Evolutionary conservation across 2,113 vertebrate species (phyloP).

Genomic region (Gallinago jamesoni): DNA sequence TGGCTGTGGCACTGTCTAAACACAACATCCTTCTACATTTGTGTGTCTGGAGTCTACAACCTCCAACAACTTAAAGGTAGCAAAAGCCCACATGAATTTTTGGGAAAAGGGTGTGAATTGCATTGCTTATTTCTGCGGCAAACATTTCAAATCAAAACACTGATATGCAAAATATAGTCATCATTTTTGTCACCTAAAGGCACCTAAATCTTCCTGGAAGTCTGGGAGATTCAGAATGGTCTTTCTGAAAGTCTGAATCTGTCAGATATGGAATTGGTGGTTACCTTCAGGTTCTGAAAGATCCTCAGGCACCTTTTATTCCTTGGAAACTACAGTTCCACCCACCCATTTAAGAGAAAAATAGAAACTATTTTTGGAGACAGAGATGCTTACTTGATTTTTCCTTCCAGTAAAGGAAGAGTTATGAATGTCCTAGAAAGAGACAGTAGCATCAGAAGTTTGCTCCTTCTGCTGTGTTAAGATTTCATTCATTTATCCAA

Average conservation of each 20-base stretch:
- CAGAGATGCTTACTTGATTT: background rate
- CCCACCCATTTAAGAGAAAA: background rate
- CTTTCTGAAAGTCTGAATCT: background rate
- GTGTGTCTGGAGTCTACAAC: background rate
- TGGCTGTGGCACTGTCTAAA: background rate
- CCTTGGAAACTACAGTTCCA: background rate
- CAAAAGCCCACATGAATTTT: background rate
- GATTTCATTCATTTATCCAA: background rate
- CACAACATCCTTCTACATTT: background rate
- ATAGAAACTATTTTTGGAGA: background rate
- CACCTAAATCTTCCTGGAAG: background rate
- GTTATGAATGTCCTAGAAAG: background rate
- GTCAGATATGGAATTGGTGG: background rate
- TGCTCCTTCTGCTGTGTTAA: background rate
- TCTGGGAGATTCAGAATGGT: background rate
- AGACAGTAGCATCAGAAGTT: background rate
- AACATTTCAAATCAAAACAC: background rate
- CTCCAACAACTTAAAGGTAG: background rate
- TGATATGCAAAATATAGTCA: background rate
- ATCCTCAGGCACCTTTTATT: background rate
- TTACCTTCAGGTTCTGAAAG: background rate
- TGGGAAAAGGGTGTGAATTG: background rate
- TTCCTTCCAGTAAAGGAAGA: background rate
- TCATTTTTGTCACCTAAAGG: background rate
- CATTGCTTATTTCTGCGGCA: background rate